These are phyloP conservation scores for Heliconius hortense DNA, from an alignment of 2,888 invertebrate genomes.

Conservation along the genomic window DNA sequence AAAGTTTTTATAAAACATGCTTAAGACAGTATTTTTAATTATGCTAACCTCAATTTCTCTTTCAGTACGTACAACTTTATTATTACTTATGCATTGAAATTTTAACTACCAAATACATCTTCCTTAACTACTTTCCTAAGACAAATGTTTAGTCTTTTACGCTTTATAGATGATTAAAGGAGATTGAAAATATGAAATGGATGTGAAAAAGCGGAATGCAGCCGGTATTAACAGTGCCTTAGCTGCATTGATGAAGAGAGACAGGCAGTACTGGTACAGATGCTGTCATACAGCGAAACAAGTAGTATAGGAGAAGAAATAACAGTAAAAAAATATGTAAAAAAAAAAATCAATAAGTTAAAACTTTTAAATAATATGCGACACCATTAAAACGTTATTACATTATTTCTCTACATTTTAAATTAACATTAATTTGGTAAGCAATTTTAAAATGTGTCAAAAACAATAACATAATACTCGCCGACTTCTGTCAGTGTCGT, in stretches of 20 bases:
- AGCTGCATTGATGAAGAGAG: background rate
- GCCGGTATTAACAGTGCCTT: background rate
- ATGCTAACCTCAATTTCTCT: too few relatives aligned
- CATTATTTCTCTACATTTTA: background rate
- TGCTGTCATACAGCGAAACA: background rate
- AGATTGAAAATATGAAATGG: background rate
- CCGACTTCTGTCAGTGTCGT: conserved; percentile 18
- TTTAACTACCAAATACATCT: too few relatives aligned
- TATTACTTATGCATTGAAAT: too few relatives aligned
- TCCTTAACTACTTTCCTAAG: too few relatives aligned
- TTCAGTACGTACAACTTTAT: too few relatives aligned
- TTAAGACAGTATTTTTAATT: too few relatives aligned
- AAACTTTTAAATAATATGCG: background rate
- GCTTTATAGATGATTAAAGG: background rate
- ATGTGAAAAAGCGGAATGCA: background rate
- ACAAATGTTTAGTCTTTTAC: background rate
- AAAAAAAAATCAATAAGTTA: background rate
- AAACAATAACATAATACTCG: background rate
- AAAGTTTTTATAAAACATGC: too few relatives aligned
- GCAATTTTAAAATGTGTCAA: conserved; percentile 14
- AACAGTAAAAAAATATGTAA: too few relatives aligned
- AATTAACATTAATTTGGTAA: background rate
- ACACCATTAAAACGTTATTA: background rate
- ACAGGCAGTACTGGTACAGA: background rate
- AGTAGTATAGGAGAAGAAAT: too few relatives aligned